Evolutionary conservation across 1,140 invertebrate genomes (phyloP).

Genomic region (Triops cancriformis): DNA sequence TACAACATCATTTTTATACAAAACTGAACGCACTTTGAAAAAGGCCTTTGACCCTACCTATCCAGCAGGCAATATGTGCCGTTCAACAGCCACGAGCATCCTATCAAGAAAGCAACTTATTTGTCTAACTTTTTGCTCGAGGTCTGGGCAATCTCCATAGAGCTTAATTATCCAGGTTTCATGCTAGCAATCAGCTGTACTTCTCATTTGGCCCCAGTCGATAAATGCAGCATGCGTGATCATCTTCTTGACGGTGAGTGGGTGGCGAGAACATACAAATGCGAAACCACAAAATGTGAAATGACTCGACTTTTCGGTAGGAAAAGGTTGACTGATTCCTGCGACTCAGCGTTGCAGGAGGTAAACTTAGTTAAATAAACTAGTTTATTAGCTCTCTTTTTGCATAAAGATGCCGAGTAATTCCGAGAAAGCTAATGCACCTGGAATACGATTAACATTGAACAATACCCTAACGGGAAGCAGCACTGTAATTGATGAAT

Average conservation of each 20-base stretch:
- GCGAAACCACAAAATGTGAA: not conserved
- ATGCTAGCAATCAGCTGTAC: too few relatives aligned
- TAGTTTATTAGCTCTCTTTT: not conserved
- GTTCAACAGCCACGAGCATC: too few relatives aligned
- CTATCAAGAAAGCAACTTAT: too few relatives aligned
- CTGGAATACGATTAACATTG: not conserved
- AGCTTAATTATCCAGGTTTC: too few relatives aligned
- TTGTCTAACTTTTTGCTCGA: too few relatives aligned
- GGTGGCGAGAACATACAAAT: not conserved
- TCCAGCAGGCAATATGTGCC: too few relatives aligned
- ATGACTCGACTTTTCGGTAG: not conserved
- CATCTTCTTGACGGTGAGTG: not conserved
- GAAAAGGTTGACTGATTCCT: not conserved
- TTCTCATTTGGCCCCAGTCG: too few relatives aligned
- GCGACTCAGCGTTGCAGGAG: not conserved
- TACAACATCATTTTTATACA: too few relatives aligned
- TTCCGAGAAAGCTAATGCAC: not conserved
- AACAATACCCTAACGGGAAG: not conserved
- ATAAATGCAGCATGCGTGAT: too few relatives aligned
- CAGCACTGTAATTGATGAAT: not conserved
- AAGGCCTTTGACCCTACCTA: too few relatives aligned
- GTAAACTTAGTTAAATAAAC: not conserved
- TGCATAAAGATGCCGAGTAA: not conserved
- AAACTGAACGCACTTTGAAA: too few relatives aligned
- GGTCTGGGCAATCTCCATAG: too few relatives aligned